Percentiles rank a stretch among this genome's conserved stretches.
Evolutionary conservation across 2,797 vertebrate species (phyloP).

Genomic region (Neosalanx taihuensis): DNA sequence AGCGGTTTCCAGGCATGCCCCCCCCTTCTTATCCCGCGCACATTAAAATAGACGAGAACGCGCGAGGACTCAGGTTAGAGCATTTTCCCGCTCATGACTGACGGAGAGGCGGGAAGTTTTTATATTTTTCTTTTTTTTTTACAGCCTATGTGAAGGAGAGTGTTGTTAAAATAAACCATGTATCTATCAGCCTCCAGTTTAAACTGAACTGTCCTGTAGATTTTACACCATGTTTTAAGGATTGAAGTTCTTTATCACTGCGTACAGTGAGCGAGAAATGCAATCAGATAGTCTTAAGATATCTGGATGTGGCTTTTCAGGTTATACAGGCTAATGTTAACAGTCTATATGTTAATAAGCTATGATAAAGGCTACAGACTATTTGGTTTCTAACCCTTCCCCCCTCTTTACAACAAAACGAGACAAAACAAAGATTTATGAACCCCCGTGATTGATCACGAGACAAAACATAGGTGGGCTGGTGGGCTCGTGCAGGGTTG

Average conservation of each 20-base stretch:
- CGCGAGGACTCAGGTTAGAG: slow-evolving; percentile 43
- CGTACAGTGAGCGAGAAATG: neutral
- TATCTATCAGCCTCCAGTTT: neutral
- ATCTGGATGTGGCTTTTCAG: neutral
- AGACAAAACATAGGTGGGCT: slow-evolving; percentile 25
- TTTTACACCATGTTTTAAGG: neutral
- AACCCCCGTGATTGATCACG: neutral
- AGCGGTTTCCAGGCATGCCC: slow-evolving; percentile 75
- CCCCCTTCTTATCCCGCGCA: slow-evolving; percentile 45
- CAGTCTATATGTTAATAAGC: no score
- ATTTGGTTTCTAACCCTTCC: neutral
- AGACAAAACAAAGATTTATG: no score
- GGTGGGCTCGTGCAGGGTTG: slow-evolving; percentile 17
- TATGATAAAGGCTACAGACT: neutral
- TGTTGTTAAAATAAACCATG: neutral
- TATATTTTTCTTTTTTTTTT: neutral
- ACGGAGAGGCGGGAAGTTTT: neutral
- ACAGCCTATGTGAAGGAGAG: neutral
- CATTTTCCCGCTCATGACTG: neutral
- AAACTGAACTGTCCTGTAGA: slow-evolving; percentile 2
- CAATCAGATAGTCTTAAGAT: neutral
- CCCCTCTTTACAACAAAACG: neutral
- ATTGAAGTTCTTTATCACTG: neutral
- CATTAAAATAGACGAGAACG: slow-evolving; percentile 68
- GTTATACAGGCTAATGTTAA: neutral